phyloP scores from a whole-genome alignment of 2,888 invertebrate species.

The Caenorhabditis japonica region DNA sequence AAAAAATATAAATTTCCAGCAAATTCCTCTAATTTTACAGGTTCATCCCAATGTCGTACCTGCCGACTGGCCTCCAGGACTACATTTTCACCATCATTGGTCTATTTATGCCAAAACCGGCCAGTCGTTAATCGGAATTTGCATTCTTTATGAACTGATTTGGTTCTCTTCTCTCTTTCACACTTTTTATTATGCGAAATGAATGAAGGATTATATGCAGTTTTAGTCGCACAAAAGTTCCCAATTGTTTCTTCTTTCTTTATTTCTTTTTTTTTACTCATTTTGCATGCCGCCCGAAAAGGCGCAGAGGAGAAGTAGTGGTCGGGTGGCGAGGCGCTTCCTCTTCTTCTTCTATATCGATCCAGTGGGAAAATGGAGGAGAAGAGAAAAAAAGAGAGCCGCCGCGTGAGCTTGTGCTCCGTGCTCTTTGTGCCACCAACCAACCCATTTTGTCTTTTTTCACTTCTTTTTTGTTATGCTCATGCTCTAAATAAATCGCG shows the following conservation, averaged over 20 bases:
- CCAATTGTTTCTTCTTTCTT: too few relatives aligned
- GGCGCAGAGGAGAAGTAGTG: too few relatives aligned
- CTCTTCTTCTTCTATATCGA: conserved; percentile 36
- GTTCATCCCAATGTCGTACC: conserved; percentile 57
- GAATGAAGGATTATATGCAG: too few relatives aligned
- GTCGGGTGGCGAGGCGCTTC: too few relatives aligned
- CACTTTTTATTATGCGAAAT: not conserved
- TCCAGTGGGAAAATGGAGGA: conserved; percentile 34
- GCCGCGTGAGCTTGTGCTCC: conserved; percentile 12
- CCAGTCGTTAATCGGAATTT: conserved; percentile 18
- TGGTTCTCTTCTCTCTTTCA: not conserved
- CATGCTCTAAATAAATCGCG: conserved; percentile 3
- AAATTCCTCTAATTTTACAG: conserved; percentile 32
- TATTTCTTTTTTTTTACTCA: too few relatives aligned
- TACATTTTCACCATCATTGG: conserved; percentile 42
- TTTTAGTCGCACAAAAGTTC: too few relatives aligned
- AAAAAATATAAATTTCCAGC: not conserved
- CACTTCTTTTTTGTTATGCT: conserved; percentile 6
- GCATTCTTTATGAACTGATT: conserved; percentile 22
- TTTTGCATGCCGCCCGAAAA: too few relatives aligned
- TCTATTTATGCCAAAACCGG: conserved; percentile 50
- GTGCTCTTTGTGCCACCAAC: conserved; percentile 39
- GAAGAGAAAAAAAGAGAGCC: conserved; percentile 22
- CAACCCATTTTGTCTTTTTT: conserved; percentile 33
- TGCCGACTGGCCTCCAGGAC: conserved; percentile 60